Evolutionary conservation across 2,888 invertebrate genomes (phyloP), one percentile per base, ranked within the genome.

Genomic region (Ormyrus rosae): DNA sequence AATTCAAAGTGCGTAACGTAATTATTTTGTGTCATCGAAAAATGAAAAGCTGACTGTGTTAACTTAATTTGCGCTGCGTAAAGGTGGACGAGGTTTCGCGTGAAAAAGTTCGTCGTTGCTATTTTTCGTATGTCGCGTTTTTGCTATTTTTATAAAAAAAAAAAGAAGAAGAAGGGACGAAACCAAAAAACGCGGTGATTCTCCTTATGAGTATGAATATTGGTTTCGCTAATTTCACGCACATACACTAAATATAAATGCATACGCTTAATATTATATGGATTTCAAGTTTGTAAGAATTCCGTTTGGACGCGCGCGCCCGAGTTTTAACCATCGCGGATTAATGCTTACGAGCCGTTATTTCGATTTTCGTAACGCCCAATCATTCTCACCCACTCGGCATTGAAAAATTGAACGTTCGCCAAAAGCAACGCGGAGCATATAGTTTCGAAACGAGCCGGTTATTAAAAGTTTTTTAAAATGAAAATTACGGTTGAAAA

Each of bases 81-180:
- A 65, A 63, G 58, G 76, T 68, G 58, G 63, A 77, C 76, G 76
- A 74, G 65, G 9, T 70, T 70, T 70, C 74, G 60, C 51, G 71
- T 46, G 53, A 48, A 68, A 68, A 75, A 67, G 19, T n/a, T 78
- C 50, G 55, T 77, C 72, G 61, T 68, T 70, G 60, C 69, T 78
- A 74, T 78, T 78, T 78, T 74, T 81, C 64, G 71, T 76, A 70
- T 69, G 50, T 76, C 79, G 78, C 71, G 75, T 78, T 79, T 81
- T 78, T 81, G 79, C 81, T 81, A 81, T 81, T 81, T 81, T 81
- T 81, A 81, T 81, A 81, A 81, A 69, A 75, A 61, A 68, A 53
- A 65, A 65, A 45, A 45, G 46, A 67, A 75, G 5, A 48, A 68
- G 75, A 13, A 51, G 55, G 34, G 34, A 34, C 34, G 34, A 67